Conservation (phyloP, 2,888 invertebrate species). For the Limenitis camilla region DNA sequence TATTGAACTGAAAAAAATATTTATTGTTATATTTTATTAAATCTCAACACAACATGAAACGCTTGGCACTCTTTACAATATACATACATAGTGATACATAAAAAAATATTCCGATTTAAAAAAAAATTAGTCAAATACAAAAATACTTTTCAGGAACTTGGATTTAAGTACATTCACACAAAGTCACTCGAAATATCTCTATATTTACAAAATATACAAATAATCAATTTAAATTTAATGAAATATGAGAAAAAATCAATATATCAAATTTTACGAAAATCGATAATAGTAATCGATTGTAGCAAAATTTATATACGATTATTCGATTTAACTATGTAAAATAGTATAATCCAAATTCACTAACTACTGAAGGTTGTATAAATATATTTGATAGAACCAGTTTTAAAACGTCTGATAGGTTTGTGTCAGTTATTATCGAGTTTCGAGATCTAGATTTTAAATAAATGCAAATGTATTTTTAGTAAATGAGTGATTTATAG, state of each 20-base stretch:
- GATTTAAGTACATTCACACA: too few species aligned
- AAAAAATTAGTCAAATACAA: slow-evolving; percentile 1
- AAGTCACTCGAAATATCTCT: too few species aligned
- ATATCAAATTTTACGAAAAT: slow-evolving; percentile 3
- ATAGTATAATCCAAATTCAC: slow-evolving; percentile 12
- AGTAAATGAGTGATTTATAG: too few species aligned
- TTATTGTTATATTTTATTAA: too few species aligned
- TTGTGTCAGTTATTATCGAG: background rate
- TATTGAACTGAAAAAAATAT: too few species aligned
- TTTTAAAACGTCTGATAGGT: background rate
- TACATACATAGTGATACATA: too few species aligned
- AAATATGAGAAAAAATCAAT: slow-evolving; percentile 4
- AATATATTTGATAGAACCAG: slow-evolving; percentile 5
- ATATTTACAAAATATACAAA: slow-evolving; percentile 53
- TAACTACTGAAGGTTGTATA: slow-evolving; percentile 16
- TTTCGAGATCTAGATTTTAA: too few species aligned
- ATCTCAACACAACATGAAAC: too few species aligned
- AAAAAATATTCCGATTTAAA: too few species aligned
- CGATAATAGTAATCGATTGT: background rate
- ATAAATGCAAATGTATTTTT: too few species aligned
- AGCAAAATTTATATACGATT: background rate
- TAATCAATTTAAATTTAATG: background rate
- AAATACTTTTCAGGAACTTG: slow-evolving; percentile 12
- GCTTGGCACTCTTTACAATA: too few species aligned
- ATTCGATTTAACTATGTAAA: slow-evolving; percentile 4